Evolutionary conservation across 2,113 vertebrate genomes (phyloP), one percentile per base, ranked within the genome.

Genomic region (Paramormyrops kingsleyae): DNA sequence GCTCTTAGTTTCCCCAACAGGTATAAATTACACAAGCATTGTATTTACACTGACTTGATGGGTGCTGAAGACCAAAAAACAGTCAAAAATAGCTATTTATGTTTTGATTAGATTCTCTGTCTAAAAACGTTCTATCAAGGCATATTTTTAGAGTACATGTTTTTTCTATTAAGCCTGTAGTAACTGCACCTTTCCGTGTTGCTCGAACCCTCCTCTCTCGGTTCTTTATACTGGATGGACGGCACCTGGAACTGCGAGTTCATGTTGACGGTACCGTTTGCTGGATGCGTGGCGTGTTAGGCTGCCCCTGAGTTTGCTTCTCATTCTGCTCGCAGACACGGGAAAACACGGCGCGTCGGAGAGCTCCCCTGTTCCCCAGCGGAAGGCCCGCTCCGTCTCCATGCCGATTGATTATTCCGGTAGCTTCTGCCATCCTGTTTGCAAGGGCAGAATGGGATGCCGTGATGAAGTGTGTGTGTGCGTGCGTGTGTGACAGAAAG

Each of bases 351-450:
- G 90, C 96, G 86, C 83, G 4, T 93, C 93, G 49, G 94, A 12
- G 46, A 89, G 83, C 91, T 91, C 93, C 90, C 50, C 85, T 9
- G 50, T 13, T 35, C 85, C 50, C 17, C 24, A 17, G 9, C 96
- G 95, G 87, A 97, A 96, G 66, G 93, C 91, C 88, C 94, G 92
- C 56, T 96, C 96, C 0, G 91, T 89, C 50, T 95, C 97, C 0
- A 93, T 95, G 19, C 95, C 96, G 44, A n/a, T 89, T 1, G 97
- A 98, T 86, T 59, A 87, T 87, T 52, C 95, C 88, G 96, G 97
- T 98, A 90, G 4, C 92, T 1, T 52, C 84, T 27, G 12, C 39
- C 7, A 3, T 39, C 44, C 19, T 47, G n/a, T 21, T 21, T 87
- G 85, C 42, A 39, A 9, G 5, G 8, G 21, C 59, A 27, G 9